phyloP scores from a whole-genome alignment of 1,140 invertebrate genomes.

The Cotesia glomerata region DNA sequence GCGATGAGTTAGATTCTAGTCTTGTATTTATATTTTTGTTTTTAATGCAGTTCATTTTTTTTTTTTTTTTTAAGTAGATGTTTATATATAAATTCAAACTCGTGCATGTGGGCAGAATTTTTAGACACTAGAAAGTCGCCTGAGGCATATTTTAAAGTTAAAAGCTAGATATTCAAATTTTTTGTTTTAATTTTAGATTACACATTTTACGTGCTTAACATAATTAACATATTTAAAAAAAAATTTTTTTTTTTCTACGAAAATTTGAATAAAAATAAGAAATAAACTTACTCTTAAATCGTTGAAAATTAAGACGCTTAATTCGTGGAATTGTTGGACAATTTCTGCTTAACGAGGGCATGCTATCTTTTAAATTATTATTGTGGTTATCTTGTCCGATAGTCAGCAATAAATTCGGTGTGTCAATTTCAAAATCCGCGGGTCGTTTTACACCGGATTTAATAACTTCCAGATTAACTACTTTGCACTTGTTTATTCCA shows the following conservation, averaged over 20 bases:
- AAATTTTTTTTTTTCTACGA: no score
- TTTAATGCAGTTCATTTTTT: no score
- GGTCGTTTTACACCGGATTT: neutral
- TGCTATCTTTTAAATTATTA: conserved; percentile 19
- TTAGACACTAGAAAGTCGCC: neutral
- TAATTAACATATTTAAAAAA: neutral
- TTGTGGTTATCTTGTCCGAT: neutral
- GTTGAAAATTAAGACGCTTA: conserved; percentile 41
- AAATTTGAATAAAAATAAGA: neutral
- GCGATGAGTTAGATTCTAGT: no score
- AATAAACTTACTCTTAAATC: conserved; percentile 40
- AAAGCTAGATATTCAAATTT: neutral
- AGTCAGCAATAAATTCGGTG: neutral
- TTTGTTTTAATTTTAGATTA: neutral
- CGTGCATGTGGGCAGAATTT: no score
- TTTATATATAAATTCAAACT: no score
- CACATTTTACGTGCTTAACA: neutral
- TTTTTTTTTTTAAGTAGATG: no score
- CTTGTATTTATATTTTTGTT: no score
- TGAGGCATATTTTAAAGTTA: neutral
- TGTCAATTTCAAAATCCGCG: no score
- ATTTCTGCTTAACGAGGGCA: conserved; percentile 44
- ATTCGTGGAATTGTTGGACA: conserved; percentile 44
- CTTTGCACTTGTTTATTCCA: neutral
- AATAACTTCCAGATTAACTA: neutral